These are phyloP conservation scores for Drosophila kohkoa DNA, from an alignment of 1,140 invertebrate species.

Conservation along the genomic window DNA sequence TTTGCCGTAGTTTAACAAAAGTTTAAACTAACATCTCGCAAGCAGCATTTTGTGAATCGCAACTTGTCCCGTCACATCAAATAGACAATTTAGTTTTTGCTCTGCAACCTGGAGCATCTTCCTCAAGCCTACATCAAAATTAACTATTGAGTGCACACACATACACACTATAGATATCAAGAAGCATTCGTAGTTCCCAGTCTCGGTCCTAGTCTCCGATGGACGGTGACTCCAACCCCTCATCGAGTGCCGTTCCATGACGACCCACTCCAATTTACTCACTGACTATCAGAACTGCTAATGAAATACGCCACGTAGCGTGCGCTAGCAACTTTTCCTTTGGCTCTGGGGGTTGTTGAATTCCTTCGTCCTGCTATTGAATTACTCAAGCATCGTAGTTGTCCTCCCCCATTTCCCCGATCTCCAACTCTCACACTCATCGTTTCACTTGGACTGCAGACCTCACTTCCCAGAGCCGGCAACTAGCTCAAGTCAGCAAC, in stretches of 20 bases:
- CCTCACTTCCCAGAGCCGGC: constrained; percentile 16
- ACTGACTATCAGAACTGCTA: constrained; percentile 67
- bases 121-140: constrained; percentile 51
- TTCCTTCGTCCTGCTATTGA: constrained; percentile 64
- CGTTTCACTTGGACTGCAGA: constrained; percentile 13
- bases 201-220: no score
- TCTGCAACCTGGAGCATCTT: constrained; percentile 5
- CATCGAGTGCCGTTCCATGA: neutral
- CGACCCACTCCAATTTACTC: constrained; percentile 37
- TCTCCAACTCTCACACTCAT: constrained; percentile 7
- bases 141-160: constrained; percentile 43
- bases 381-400: constrained; percentile 70
- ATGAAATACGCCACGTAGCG: constrained; percentile 78
- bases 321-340: constrained; percentile 63
- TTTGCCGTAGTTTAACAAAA: neutral
- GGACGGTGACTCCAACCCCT: neutral
- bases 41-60: constrained; percentile 34
- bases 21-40: constrained; percentile 22
- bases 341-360: constrained; percentile 37
- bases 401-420: constrained; percentile 1
- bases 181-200: neutral
- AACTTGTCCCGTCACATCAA: constrained; percentile 49
- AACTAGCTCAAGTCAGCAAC: constrained; percentile 76
- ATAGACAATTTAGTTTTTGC: constrained; percentile 61
- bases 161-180: neutral